phyloP scores from a whole-genome alignment of 2,797 vertebrate genomes.

The Loris lydekkerianus region DNA sequence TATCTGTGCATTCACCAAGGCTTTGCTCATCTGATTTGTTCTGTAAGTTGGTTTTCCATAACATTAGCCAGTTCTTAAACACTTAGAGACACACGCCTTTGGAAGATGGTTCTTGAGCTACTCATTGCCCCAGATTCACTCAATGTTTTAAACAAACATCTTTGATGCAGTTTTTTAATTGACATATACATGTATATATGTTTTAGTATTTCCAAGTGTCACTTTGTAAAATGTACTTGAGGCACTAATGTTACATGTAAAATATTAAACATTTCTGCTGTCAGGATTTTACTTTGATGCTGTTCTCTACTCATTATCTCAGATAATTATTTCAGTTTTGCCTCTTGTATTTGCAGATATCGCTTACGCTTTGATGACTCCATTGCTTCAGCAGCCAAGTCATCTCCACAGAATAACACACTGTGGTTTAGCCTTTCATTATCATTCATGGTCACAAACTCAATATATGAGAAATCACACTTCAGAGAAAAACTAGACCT shows the following conservation, averaged over 20 bases:
- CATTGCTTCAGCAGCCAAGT: not conserved
- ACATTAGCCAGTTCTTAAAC: not conserved
- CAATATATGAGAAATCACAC: not conserved
- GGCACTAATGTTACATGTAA: not conserved
- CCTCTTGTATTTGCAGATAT: not conserved
- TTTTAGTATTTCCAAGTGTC: not conserved
- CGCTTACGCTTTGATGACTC: not conserved
- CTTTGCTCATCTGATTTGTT: not conserved
- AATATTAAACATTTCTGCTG: not conserved
- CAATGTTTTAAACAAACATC: not conserved
- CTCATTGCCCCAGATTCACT: not conserved
- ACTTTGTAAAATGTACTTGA: not conserved
- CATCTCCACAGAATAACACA: not conserved
- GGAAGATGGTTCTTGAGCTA: not conserved
- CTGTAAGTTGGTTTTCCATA: not conserved
- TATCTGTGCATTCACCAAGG: not conserved
- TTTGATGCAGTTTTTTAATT: not conserved
- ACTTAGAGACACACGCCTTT: not conserved
- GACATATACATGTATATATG: fast-evolving
- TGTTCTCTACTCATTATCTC: not conserved
- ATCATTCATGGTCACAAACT: not conserved
- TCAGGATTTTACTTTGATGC: not conserved
- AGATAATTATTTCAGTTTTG: not conserved
- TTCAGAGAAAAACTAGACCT: not conserved
- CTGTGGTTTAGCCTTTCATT: not conserved